Conservation (phyloP, 2,888 invertebrate genomes). For the Lochmaea crataegi region DNA sequence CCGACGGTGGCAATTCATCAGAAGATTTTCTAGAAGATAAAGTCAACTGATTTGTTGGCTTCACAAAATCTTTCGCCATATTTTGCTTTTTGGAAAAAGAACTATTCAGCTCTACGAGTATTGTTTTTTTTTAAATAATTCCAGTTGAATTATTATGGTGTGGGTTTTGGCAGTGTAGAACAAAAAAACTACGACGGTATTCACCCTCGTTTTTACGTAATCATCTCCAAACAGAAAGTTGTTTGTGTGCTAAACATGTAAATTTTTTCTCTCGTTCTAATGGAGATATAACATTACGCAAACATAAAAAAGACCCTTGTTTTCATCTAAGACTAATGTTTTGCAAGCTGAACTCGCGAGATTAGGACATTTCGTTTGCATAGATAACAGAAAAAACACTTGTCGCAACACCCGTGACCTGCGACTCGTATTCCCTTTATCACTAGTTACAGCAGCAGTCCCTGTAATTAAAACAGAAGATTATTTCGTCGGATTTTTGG, state of each 20-base stretch:
- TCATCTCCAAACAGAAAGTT: slow-evolving; percentile 42
- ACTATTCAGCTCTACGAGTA: no score
- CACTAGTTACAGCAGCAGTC: slow-evolving; percentile 49
- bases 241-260: slow-evolving; percentile 41
- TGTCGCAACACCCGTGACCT: slow-evolving; percentile 62
- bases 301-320: slow-evolving; percentile 49
- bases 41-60: no score
- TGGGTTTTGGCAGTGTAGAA: not conserved
- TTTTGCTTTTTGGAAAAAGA: no score
- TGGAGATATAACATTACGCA: slow-evolving; percentile 51
- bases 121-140: no score
- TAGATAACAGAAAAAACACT: slow-evolving; percentile 64
- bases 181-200: slow-evolving; percentile 2
- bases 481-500: slow-evolving; percentile 38
- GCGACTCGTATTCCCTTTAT: slow-evolving; percentile 60
- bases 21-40: no score
- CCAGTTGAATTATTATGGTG: no score
- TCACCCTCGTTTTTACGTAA: slow-evolving; percentile 29
- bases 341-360: slow-evolving; percentile 57
- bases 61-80: no score
- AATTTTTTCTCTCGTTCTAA: slow-evolving; percentile 44
- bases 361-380: slow-evolving; percentile 61
- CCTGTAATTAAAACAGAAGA: slow-evolving; percentile 58
- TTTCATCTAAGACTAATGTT: slow-evolving; percentile 51
- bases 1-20: no score